Evolutionary conservation across 1,140 invertebrate genomes (phyloP).

Genomic region (Euschistus heros): DNA sequence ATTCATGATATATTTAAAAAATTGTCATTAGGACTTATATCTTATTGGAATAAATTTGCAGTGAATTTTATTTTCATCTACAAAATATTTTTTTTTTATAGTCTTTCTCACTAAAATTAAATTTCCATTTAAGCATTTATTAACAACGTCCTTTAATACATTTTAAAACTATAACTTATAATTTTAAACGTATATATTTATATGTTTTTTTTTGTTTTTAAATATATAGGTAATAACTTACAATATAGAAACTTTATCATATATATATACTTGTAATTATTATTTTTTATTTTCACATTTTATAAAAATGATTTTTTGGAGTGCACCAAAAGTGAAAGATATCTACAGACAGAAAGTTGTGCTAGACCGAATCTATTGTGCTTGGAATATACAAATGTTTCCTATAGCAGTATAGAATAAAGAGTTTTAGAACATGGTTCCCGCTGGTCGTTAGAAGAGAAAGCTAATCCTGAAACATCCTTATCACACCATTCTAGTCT

Average conservation of each 20-base stretch:
- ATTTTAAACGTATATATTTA: too few relatives aligned
- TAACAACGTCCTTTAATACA: slow-evolving; percentile 24
- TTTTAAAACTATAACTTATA: slow-evolving; percentile 17
- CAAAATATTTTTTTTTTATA: slow-evolving; percentile 8
- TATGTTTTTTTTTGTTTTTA: neutral
- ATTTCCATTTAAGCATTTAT: slow-evolving; percentile 15
- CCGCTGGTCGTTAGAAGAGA: slow-evolving; percentile 21
- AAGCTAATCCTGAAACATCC: neutral
- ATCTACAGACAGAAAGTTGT: slow-evolving; percentile 9
- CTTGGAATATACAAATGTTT: slow-evolving; percentile 4
- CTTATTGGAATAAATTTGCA: slow-evolving; percentile 13
- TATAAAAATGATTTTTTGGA: slow-evolving; percentile 16
- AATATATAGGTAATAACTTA: slow-evolving; percentile 18
- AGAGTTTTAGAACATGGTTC: slow-evolving; percentile 24
- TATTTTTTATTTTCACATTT: slow-evolving; percentile 17
- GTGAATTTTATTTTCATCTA: slow-evolving; percentile 1
- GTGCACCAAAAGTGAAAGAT: slow-evolving; percentile 3
- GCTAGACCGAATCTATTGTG: slow-evolving; percentile 10
- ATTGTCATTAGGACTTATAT: too few relatives aligned
- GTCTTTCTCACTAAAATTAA: slow-evolving; percentile 13
- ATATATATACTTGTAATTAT: slow-evolving; percentile 10
- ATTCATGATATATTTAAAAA: too few relatives aligned
- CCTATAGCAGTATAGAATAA: slow-evolving; percentile 6
- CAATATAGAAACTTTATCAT: slow-evolving; percentile 8
- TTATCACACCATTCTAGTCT: neutral